Evolutionary conservation across 2,888 invertebrate species (phyloP).

Genomic region (Spisula subtruncata): DNA sequence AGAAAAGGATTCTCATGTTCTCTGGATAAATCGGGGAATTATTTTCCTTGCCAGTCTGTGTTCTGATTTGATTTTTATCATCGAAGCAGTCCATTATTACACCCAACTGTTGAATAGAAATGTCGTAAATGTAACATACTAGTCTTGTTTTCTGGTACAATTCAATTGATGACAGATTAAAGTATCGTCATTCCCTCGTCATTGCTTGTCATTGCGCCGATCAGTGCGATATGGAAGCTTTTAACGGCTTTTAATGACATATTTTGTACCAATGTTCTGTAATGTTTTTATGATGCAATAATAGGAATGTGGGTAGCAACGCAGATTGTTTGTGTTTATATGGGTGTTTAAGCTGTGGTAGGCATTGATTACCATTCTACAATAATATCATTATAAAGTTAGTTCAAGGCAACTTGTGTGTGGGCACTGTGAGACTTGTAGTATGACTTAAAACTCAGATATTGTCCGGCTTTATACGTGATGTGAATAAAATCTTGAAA

Average conservation of each 20-base stretch:
- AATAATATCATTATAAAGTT: too few species aligned
- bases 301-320: neutral
- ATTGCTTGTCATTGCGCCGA: neutral
- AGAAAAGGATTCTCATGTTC: conserved; percentile 1
- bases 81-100: neutral
- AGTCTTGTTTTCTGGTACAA: neutral
- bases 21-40: neutral
- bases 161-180: conserved; percentile 3
- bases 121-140: neutral
- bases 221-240: conserved; percentile 6
- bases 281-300: neutral
- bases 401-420: too few species aligned
- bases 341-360: neutral
- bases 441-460: too few species aligned
- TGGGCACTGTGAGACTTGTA: too few species aligned
- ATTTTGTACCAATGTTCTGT: neutral
- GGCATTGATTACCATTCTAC: too few species aligned
- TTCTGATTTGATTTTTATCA: conserved; percentile 21
- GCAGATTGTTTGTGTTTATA: neutral
- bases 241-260: conserved; percentile 12
- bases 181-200: neutral
- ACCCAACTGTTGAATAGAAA: neutral
- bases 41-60: neutral
- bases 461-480: too few species aligned
- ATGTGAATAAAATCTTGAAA: too few species aligned